A percentile compares a stretch with the other conserved stretches of the same genome.
phyloP scores from a whole-genome alignment of 2,797 vertebrate genomes.

The Molossus molossus region DNA sequence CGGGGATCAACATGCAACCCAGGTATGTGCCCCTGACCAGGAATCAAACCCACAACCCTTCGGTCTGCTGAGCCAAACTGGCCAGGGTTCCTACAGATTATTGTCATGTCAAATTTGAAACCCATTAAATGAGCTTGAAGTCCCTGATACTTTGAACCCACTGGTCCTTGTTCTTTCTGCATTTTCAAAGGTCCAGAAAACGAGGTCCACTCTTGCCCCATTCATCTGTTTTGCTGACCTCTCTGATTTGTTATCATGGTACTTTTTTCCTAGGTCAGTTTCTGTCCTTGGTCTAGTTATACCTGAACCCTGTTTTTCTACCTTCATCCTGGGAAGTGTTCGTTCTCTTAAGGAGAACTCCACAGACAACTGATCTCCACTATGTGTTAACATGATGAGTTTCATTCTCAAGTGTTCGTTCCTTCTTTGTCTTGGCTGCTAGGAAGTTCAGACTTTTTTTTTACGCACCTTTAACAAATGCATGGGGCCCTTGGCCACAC shows the following conservation, averaged over 20 bases:
- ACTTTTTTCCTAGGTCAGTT: neutral
- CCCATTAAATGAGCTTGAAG: neutral
- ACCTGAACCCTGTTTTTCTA: neutral
- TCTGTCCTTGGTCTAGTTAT: neutral
- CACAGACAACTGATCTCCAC: neutral
- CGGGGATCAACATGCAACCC: too few relatives aligned
- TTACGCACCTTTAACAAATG: neutral
- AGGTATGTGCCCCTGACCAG: too few relatives aligned
- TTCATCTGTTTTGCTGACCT: neutral
- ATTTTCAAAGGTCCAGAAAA: neutral
- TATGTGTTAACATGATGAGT: neutral
- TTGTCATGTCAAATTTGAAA: slow-evolving; percentile 43
- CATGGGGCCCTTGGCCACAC: neutral
- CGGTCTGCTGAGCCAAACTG: too few relatives aligned
- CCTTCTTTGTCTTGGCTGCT: slow-evolving; percentile 12
- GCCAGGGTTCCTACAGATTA: neutral
- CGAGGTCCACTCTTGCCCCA: neutral
- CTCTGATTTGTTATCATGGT: neutral
- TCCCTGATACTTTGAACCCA: neutral
- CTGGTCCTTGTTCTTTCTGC: neutral
- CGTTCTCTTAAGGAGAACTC: neutral
- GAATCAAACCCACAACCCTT: too few relatives aligned
- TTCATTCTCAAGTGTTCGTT: neutral
- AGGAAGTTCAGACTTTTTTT: neutral
- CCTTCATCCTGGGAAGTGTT: neutral